Percentiles rank a stretch among this genome's conserved stretches.
These are phyloP conservation scores for Cygnus olor DNA, from an alignment of 2,797 vertebrate species.

Conservation along the genomic window DNA sequence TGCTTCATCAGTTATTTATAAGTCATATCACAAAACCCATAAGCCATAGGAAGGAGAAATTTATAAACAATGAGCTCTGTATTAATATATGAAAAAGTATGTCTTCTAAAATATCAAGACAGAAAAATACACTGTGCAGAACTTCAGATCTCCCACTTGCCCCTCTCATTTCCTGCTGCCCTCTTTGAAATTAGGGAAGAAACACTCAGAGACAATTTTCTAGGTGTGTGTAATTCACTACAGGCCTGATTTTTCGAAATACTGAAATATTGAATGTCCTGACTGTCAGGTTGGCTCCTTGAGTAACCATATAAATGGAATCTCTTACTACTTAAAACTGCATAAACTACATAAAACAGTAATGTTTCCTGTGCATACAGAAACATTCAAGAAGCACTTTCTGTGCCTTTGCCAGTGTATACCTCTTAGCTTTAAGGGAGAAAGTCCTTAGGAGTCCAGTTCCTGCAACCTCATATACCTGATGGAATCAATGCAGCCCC, in stretches of 20 bases:
- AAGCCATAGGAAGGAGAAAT: slow-evolving; percentile 38
- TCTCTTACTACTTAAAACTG: not conserved
- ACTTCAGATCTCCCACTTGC: not conserved
- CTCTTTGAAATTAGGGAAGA: not conserved
- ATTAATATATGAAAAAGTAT: slow-evolving; percentile 53
- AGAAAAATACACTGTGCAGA: not conserved
- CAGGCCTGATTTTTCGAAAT: not conserved
- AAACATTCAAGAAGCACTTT: not conserved
- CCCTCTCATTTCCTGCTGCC: not conserved
- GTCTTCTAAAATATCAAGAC: slow-evolving; percentile 42
- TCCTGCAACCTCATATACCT: not conserved
- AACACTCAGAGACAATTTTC: not conserved
- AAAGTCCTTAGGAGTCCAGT: not conserved
- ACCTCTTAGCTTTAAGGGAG: not conserved
- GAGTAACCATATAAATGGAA: not conserved
- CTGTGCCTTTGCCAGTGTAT: not conserved
- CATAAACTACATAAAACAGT: not conserved
- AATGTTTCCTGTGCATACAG: not conserved
- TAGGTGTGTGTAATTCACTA: not conserved
- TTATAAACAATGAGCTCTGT: slow-evolving; percentile 54
- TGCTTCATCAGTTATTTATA: slow-evolving; percentile 68
- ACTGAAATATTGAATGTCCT: not conserved
- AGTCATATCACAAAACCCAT: slow-evolving; percentile 48
- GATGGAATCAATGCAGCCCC: not conserved
- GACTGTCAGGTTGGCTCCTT: not conserved